Evolutionary conservation across 2,113 vertebrate species (phyloP).

Genomic region (Prunella fulvescens): DNA sequence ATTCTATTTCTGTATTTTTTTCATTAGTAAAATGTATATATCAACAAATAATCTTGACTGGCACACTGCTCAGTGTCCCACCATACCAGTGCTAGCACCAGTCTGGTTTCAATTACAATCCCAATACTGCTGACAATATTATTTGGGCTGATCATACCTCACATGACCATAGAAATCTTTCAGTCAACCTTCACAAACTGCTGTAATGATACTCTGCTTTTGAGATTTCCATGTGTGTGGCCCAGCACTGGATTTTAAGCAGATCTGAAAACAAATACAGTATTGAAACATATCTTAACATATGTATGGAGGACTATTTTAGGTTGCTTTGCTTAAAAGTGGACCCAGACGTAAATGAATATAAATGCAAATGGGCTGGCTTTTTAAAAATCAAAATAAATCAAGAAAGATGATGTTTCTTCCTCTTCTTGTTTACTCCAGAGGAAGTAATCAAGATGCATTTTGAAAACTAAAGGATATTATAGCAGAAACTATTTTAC

Average conservation of each 20-base stretch:
- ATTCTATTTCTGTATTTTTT: background rate
- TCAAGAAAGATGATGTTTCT: background rate
- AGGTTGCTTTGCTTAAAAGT: background rate
- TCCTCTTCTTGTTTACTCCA: background rate
- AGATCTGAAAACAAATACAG: background rate
- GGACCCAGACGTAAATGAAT: background rate
- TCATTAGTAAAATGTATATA: background rate
- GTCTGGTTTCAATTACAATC: background rate
- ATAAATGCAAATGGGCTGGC: background rate
- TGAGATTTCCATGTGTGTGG: background rate
- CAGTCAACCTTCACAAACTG: background rate
- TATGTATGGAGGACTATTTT: background rate
- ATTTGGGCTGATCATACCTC: background rate
- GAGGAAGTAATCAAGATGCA: background rate
- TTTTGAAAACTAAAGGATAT: background rate
- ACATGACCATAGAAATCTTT: background rate
- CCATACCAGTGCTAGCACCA: fast-evolving
- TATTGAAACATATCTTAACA: background rate
- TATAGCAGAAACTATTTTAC: background rate
- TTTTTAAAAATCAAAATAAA: background rate
- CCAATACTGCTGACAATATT: background rate
- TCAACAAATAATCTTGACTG: background rate
- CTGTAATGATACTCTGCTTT: background rate
- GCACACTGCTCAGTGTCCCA: fast-evolving
- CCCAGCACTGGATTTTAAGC: background rate